Base-by-base conservation (phyloP, 2,888 invertebrate genomes). In the Caenorhabditis sp. region DNA sequence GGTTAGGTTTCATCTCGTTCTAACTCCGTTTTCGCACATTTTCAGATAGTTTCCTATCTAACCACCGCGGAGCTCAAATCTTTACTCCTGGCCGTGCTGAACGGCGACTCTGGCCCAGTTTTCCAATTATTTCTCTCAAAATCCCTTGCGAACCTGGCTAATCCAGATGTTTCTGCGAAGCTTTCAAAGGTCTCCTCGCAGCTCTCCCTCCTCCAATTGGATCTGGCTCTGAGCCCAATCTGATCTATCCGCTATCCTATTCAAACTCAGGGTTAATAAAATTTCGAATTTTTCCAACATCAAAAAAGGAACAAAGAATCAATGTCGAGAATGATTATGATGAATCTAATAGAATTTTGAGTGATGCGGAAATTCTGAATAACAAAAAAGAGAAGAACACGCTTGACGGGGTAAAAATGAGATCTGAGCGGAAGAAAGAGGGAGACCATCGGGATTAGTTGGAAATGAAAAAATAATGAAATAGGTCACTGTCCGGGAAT, bases 141-240 rank as follows among this genome's bases (percentile, higher is more conserved):
- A 63, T 45, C 50, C 13, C n/a, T 75, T 39, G 58, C 62, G 20
- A 63, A 75, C 20, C 26, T 76, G 43, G 46, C 63, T 6, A 70
- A 59, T 39, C 30, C 63, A 1, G 41, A 58, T 1, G 48, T 59
- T 0, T 26, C 32, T 6, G 35, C 24, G 17, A 52, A 59, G 15
- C 37, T 76, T 8, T 59, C 59, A 1, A 70, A 58, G 30, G 63
- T 46, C 1, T 70, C 70, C 4, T 26, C 32, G n/a, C 76, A 76
- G 65, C 20, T 76, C 4, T 58, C 53, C 0, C 15, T 52, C 0
- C 59, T 76, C 0, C 76, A 76, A 32, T 59, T 76, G 39, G 70
- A 76, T 35, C 39, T 76, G 7, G 17, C 45, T 2, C 13, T 76
- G 20, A 63, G 39, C 35, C 59, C 70, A 0, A 50, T 74, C 35